A percentile compares a stretch with the other conserved stretches of the same genome.
Evolutionary conservation across 2,888 invertebrate species (phyloP).

Genomic region (Sarcophaga rosellei): DNA sequence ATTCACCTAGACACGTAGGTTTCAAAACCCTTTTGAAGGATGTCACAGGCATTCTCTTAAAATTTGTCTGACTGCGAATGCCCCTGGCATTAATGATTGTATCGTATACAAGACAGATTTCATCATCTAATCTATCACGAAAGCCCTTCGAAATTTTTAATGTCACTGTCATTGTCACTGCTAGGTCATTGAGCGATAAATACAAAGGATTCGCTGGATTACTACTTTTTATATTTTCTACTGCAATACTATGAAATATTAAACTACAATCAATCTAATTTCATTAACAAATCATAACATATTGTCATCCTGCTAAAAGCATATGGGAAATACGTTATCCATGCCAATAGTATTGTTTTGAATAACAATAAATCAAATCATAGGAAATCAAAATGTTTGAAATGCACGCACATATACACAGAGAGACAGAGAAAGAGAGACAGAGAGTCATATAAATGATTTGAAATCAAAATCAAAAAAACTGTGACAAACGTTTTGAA

Average conservation of each 20-base stretch:
- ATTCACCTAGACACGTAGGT: too few species aligned
- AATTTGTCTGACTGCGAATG: too few species aligned
- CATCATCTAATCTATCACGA: too few species aligned
- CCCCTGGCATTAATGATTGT: too few species aligned
- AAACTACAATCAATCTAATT: slow-evolving; percentile 48
- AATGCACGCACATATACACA: background rate
- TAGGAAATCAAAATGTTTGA: slow-evolving; percentile 23
- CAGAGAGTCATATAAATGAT: slow-evolving; percentile 39
- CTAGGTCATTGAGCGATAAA: too few species aligned
- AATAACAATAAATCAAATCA: slow-evolving; percentile 51
- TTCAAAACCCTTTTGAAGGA: too few species aligned
- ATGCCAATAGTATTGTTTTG: background rate
- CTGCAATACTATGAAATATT: background rate
- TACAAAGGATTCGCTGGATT: accelerated
- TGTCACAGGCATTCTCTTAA: too few species aligned
- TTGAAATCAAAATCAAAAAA: slow-evolving; percentile 14
- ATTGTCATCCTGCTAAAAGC: slow-evolving; percentile 7
- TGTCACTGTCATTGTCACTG: too few species aligned
- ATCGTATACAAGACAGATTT: too few species aligned
- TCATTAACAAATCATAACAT: slow-evolving; percentile 30
- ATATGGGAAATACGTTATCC: slow-evolving; percentile 8
- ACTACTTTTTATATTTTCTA: too few species aligned
- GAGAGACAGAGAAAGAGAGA: slow-evolving; percentile 3
- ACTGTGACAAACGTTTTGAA: slow-evolving; percentile 29
- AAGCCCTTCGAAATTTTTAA: too few species aligned